A percentile compares a stretch with the other conserved stretches of the same genome.
These are phyloP conservation scores for Dromius quadrimaculatus DNA, from an alignment of 2,888 invertebrate genomes.

Conservation along the genomic window DNA sequence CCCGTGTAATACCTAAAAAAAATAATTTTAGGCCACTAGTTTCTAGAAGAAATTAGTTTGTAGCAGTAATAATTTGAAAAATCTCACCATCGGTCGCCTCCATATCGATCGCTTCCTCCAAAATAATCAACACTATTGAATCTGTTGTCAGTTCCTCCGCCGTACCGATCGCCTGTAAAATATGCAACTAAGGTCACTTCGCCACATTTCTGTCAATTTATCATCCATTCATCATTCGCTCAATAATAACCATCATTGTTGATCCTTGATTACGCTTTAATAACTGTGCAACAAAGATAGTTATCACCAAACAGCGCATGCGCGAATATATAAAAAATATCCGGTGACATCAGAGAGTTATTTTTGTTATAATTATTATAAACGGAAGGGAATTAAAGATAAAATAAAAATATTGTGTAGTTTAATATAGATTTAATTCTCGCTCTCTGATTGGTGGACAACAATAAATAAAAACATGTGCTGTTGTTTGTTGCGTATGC, in stretches of 20 bases:
- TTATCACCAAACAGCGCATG: constrained; percentile 34
- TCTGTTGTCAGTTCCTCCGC: constrained; percentile 58
- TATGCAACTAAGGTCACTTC: constrained; percentile 46
- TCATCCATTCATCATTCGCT: constrained; percentile 16
- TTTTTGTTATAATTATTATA: constrained; percentile 27
- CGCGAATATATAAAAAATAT: constrained; percentile 39
- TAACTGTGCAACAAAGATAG: constrained; percentile 31
- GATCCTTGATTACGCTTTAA: constrained; percentile 39
- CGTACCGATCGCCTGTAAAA: constrained; percentile 59
- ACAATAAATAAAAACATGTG: constrained; percentile 50
- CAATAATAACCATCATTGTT: background rate
- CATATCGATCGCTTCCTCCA: constrained; percentile 56
- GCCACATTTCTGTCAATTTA: constrained; percentile 2
- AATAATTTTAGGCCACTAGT: background rate
- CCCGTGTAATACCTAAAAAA: constrained; percentile 45
- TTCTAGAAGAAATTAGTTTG: too few relatives aligned
- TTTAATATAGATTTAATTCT: constrained; percentile 46
- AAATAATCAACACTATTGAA: constrained; percentile 59
- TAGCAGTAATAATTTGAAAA: too few relatives aligned
- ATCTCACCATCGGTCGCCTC: constrained; percentile 57
- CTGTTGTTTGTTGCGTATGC: constrained; percentile 30
- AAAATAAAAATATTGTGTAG: constrained; percentile 47
- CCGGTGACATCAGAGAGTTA: constrained; percentile 32
- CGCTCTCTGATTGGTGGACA: constrained; percentile 48
- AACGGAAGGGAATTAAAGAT: constrained; percentile 43